Evolutionary conservation across 53 echinoderm and acorn worm genomes (phyloP).

Genomic region (Holothuria scabra): DNA sequence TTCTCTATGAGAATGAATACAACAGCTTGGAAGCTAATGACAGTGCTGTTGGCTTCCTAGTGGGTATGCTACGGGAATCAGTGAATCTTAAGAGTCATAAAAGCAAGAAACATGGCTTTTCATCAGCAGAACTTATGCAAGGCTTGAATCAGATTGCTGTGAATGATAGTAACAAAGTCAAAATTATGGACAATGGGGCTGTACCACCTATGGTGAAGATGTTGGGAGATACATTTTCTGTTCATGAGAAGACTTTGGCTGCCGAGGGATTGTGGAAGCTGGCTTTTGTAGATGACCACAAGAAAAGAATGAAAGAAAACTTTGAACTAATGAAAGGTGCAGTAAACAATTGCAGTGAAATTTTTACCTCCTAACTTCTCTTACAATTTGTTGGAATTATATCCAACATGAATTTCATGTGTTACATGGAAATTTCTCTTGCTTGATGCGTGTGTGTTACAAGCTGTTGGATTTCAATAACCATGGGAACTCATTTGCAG

Average conservation of each 20-base stretch:
- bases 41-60: constrained; percentile 61
- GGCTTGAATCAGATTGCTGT: constrained; percentile 85
- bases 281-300: constrained; percentile 80
- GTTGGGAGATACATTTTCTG: constrained; percentile 64
- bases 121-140: constrained; percentile 74
- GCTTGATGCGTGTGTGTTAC: no score
- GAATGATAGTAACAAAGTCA: constrained; percentile 87
- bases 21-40: constrained; percentile 60
- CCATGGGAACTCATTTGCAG: no score
- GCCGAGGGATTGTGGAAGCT: constrained; percentile 80
- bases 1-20: constrained; percentile 81
- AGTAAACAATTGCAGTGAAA: no score
- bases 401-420: no score
- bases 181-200: constrained; percentile 78
- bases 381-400: no score
- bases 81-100: constrained; percentile 69
- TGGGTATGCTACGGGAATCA: constrained; percentile 65
- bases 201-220: constrained; percentile 68
- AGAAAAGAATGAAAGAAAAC: constrained; percentile 69
- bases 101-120: constrained; percentile 81
- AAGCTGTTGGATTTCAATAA: no score
- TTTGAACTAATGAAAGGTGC: constrained; percentile 73
- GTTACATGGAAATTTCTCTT: no score
- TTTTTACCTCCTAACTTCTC: no score
- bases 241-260: constrained; percentile 68